Conservation (phyloP, 1,140 invertebrate genomes). For the Yoshiicerus persimilis region DNA sequence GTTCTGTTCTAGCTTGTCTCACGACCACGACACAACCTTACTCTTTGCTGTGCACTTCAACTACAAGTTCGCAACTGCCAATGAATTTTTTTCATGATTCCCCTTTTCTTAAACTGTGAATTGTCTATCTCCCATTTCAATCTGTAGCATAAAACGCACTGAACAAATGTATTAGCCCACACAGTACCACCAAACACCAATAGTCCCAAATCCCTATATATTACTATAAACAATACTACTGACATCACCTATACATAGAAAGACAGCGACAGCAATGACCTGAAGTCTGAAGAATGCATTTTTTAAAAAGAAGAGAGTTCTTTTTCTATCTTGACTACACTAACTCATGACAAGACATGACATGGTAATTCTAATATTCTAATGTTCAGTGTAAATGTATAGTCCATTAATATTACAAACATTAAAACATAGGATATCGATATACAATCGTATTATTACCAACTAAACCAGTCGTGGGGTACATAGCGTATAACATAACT, state of each 20-base stretch:
- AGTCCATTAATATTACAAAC: not conserved
- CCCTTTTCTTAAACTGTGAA: not conserved
- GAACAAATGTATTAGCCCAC: not conserved
- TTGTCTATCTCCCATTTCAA: not conserved
- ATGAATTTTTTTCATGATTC: constrained; percentile 18
- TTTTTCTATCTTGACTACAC: not conserved
- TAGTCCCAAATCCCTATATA: not conserved
- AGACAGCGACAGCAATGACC: not conserved
- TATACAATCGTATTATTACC: not conserved
- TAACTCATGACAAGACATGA: not conserved
- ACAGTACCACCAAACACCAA: not conserved
- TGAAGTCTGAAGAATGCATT: not conserved
- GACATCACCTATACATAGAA: not conserved
- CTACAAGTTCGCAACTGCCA: constrained; percentile 5
- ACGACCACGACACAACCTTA: not conserved
- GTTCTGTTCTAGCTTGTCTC: not conserved
- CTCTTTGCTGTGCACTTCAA: not conserved
- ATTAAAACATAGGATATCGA: not conserved
- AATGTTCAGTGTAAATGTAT: no score
- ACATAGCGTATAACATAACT: no score
- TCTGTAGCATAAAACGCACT: not conserved
- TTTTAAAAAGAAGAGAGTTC: not conserved
- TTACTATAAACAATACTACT: not conserved
- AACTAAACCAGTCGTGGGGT: not conserved
- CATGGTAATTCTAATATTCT: not conserved